These are phyloP conservation scores for Brienomyrus longianalis DNA, from an alignment of 2,113 vertebrate genomes.

Conservation along the genomic window DNA sequence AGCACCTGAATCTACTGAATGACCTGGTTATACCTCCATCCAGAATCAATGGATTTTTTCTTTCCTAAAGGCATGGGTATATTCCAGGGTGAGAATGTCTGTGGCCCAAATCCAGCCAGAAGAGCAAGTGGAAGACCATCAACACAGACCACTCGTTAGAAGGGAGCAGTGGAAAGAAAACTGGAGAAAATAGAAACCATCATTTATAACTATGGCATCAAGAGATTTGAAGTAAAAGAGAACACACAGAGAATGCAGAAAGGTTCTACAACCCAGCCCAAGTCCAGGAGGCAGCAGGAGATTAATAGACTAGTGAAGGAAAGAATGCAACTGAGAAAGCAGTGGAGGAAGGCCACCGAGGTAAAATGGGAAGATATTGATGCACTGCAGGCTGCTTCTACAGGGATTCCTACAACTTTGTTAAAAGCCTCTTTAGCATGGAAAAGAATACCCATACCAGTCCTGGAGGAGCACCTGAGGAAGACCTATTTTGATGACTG, in stretches of 20 bases:
- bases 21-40: too few species aligned
- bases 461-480: constrained; percentile 23
- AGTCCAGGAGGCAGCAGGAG: neutral
- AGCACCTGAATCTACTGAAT: too few species aligned
- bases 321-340: constrained; percentile 17
- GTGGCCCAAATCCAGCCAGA: constrained; percentile 13
- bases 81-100: neutral
- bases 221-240: neutral
- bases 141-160: neutral
- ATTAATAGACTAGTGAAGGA: neutral
- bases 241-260: too few species aligned
- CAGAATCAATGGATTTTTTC: too few species aligned
- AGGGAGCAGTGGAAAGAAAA: constrained; percentile 19
- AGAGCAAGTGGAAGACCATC: neutral
- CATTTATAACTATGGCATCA: neutral
- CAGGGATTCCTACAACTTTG: neutral
- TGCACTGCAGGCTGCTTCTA: neutral
- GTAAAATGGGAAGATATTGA: neutral
- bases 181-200: neutral
- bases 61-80: too few species aligned
- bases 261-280: too few species aligned
- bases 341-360: neutral
- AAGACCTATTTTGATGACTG: neutral
- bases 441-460: neutral
- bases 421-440: neutral